Evolutionary conservation across 1,140 invertebrate genomes (phyloP).

Genomic region (Papilio aristodemus): DNA sequence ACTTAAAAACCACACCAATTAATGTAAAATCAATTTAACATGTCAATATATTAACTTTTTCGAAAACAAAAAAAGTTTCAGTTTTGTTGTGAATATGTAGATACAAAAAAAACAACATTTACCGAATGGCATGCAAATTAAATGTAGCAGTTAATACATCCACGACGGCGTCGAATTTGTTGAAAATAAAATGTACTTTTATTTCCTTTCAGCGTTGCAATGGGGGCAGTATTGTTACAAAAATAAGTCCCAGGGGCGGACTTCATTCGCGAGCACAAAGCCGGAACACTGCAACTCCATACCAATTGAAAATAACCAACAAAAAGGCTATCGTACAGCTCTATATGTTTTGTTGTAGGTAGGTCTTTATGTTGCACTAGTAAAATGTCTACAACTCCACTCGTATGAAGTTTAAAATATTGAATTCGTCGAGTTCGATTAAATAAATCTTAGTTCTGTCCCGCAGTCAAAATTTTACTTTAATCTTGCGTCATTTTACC

Average conservation of each 20-base stretch:
- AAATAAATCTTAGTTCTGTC: too few relatives aligned
- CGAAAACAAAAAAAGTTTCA: not conserved
- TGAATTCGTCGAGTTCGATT: too few relatives aligned
- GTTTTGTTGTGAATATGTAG: not conserved
- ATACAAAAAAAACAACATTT: not conserved
- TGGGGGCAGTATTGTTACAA: slow-evolving; percentile 26
- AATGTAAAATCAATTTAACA: too few relatives aligned
- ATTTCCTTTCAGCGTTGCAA: slow-evolving; percentile 21
- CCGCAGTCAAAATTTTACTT: too few relatives aligned
- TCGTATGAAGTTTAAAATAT: not conserved
- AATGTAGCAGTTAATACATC: slow-evolving; percentile 11
- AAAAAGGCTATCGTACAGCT: not conserved
- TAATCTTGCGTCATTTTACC: too few relatives aligned
- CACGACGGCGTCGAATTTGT: slow-evolving; percentile 14
- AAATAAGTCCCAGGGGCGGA: slow-evolving; percentile 21
- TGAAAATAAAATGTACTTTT: slow-evolving; percentile 20
- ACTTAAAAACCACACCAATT: too few relatives aligned
- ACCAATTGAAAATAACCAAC: slow-evolving; percentile 30
- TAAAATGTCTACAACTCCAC: not conserved
- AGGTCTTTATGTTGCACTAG: not conserved
- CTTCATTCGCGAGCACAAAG: slow-evolving; percentile 20
- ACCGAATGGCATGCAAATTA: slow-evolving; percentile 4
- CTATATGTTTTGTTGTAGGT: not conserved
- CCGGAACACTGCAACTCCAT: slow-evolving; percentile 28
- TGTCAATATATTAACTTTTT: not conserved